Evolutionary conservation across 1,140 invertebrate species (phyloP), one percentile per base, ranked within the genome.

Genomic region (Heliothis subflexa): DNA sequence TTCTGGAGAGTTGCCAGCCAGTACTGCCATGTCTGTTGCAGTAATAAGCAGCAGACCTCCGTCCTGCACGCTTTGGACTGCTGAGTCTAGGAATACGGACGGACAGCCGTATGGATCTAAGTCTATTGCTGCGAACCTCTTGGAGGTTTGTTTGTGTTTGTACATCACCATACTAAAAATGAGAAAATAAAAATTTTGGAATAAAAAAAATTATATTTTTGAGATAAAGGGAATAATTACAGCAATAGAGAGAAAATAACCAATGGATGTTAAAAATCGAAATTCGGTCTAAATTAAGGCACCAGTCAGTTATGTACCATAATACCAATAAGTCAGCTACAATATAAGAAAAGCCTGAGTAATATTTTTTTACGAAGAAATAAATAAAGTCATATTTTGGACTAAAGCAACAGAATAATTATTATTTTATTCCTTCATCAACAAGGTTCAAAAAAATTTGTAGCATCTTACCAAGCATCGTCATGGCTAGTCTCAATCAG

Each of bases 71-170:
- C 96, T 96, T 89, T 98, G 97, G 0, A 99, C 97, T 0, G 98
- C 98, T 2, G 97, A 96, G 93, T 99, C 99, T 0, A 99, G 95
- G 94, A 99, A 99, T 64, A 96, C 96, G 2, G 98, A 97, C 0
- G 99, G 98, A 88, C 98, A 98, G 7, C 99, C 99, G 91, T 99
- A 99, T 0, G 99, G 99, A 95, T 99, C 99, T 49, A 99, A 92
- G 93, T 99, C 99, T 75, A 99, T 96, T 0, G 97, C 98, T 90
- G 99, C 96, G 93, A 99, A 99, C 50, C 96, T 95, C 73, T 97
- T 95, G n/a, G 95, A 89, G 11, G 88, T 86, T 74, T 94, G 94
- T 73, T 96, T 96, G 84, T 97, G 96, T 83, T 97, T 94, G 84
- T 99, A 97, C 98, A 99, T 98, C 0, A 98, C 83, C 87, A 97